These are phyloP conservation scores for Gulo gulo DNA, from an alignment of 2,113 vertebrate species.

Conservation along the genomic window DNA sequence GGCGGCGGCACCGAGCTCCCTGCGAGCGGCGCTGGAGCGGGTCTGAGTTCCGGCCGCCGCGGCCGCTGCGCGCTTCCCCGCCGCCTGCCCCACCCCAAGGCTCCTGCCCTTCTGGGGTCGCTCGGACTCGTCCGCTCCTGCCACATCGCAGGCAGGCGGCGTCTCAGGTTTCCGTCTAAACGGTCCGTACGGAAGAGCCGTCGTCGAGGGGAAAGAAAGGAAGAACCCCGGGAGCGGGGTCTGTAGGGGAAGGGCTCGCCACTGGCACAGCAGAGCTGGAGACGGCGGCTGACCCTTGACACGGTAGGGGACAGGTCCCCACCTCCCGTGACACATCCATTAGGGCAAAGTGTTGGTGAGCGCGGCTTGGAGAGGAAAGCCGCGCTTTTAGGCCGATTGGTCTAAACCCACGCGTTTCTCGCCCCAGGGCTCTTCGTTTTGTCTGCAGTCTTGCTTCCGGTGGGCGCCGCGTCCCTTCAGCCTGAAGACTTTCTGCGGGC, in stretches of 20 bases:
- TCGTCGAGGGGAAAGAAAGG: not conserved
- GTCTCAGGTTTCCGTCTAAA: not conserved
- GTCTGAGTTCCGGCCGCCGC: rapidly evolving
- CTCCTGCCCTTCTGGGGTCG: not conserved
- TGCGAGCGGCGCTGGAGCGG: not conserved
- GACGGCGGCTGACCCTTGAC: not conserved
- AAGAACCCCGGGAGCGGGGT: not conserved
- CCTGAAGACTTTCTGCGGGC: not conserved
- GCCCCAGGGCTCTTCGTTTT: not conserved
- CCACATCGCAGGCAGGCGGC: not conserved
- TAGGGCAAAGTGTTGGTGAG: not conserved
- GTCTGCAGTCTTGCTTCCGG: not conserved
- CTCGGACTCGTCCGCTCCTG: not conserved
- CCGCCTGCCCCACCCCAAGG: not conserved
- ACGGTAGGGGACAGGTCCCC: not conserved
- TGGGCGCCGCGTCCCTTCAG: not conserved
- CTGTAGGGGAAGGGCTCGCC: not conserved
- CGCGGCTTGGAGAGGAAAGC: not conserved
- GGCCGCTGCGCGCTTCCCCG: not conserved
- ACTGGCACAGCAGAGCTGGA: not conserved
- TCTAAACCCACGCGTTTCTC: not conserved
- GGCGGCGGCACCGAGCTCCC: not conserved
- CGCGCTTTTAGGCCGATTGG: not conserved
- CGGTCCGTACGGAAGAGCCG: not conserved
- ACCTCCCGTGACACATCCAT: not conserved